Evolutionary conservation across 2,797 vertebrate genomes (phyloP).

Genomic region (Gymnopithys bicolor): DNA sequence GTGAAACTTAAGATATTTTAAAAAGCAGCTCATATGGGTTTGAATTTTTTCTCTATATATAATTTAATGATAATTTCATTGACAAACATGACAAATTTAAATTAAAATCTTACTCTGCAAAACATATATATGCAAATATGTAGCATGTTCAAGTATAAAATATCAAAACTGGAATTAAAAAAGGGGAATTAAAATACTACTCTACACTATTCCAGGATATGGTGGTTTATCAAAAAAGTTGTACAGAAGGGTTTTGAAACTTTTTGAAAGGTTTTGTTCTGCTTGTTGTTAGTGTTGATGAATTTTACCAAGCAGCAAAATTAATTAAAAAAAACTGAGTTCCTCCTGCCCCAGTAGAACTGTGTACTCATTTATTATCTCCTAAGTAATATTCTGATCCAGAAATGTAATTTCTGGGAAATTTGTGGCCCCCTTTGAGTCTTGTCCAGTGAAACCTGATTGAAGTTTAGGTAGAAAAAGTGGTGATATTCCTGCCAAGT

Average conservation of each 20-base stretch:
- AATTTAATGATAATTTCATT: neutral
- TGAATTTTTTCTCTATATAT: neutral
- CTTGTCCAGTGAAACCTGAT: slow-evolving; percentile 2
- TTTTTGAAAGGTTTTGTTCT: neutral
- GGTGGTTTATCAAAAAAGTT: neutral
- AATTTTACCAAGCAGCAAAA: neutral
- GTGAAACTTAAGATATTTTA: neutral
- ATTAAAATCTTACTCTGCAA: neutral
- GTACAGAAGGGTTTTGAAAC: neutral
- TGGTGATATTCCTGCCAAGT: slow-evolving; percentile 23
- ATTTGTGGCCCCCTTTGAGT: neutral
- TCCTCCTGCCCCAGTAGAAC: neutral
- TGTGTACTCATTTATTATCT: neutral
- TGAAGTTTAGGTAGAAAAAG: slow-evolving; percentile 7
- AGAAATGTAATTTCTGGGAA: slow-evolving; percentile 36
- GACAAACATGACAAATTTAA: neutral
- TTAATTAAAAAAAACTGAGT: neutral
- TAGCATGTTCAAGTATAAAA: neutral
- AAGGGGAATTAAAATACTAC: neutral
- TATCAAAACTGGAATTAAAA: neutral
- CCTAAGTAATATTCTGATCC: neutral
- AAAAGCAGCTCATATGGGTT: neutral
- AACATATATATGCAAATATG: neutral
- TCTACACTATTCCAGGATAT: neutral
- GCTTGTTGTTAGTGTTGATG: neutral